Conservation (phyloP, 2,113 vertebrate species). For the Podilymbus podiceps region DNA sequence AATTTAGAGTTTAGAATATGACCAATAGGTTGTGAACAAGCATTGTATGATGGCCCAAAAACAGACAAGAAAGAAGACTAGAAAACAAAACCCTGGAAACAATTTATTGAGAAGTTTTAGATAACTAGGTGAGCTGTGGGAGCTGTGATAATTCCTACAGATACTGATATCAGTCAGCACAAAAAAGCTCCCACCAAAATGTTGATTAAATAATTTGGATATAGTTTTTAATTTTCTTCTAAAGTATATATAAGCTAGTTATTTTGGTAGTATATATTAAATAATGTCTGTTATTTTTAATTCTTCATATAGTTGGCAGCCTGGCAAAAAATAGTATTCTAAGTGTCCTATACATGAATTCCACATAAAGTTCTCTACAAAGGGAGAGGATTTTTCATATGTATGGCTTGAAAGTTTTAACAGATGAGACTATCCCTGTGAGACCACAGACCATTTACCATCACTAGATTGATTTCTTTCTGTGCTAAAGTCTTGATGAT, state of each 20-base stretch:
- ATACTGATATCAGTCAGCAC: neutral
- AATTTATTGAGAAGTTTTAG: neutral
- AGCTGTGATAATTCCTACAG: neutral
- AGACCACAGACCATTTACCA: constrained; percentile 58
- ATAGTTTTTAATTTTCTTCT: neutral
- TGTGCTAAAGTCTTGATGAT: constrained; percentile 28
- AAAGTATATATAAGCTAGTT: neutral
- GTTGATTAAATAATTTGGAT: neutral
- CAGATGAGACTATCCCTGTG: constrained; percentile 55
- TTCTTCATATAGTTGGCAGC: neutral
- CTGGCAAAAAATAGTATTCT: neutral
- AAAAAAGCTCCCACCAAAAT: neutral
- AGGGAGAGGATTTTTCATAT: constrained; percentile 61
- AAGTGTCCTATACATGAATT: constrained; percentile 31
- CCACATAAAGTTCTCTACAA: constrained; percentile 32
- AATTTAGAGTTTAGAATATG: neutral
- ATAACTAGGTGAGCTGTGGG: neutral
- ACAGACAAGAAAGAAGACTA: neutral
- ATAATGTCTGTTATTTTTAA: neutral
- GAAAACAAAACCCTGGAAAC: neutral
- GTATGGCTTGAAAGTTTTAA: constrained; percentile 68
- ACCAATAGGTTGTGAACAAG: neutral
- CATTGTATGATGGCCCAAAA: neutral
- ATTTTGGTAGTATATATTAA: neutral
- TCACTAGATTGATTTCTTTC: constrained; percentile 66